Evolutionary conservation across 2,888 invertebrate species (phyloP).

Genomic region (Lamellibrachia satsuma): DNA sequence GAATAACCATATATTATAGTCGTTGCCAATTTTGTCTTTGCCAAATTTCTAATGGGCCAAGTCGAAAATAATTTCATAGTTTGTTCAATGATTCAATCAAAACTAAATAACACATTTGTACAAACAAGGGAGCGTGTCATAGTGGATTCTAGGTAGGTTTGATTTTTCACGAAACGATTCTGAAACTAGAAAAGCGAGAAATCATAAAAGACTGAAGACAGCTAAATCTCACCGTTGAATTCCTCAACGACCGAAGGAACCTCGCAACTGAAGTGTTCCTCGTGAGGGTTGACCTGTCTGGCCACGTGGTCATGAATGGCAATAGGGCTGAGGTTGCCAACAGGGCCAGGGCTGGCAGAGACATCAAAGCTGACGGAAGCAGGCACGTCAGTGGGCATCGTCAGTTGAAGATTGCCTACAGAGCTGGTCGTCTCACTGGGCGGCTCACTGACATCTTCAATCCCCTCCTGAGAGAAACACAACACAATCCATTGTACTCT

Average conservation of each 20-base stretch:
- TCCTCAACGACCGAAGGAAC: background rate
- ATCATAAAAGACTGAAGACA: background rate
- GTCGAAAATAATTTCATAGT: too few species aligned
- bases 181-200: too few species aligned
- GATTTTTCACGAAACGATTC: too few species aligned
- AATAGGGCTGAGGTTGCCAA: background rate
- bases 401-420: background rate
- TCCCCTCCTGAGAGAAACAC: background rate
- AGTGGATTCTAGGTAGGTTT: too few species aligned
- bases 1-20: too few species aligned
- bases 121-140: too few species aligned
- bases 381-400: background rate
- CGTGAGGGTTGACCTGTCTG: background rate
- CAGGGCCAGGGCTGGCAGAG: background rate
- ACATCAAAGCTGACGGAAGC: background rate
- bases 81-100: too few species aligned
- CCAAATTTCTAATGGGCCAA: too few species aligned
- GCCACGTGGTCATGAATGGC: background rate
- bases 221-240: background rate
- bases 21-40: too few species aligned
- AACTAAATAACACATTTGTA: too few species aligned
- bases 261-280: background rate
- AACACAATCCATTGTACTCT: background rate
- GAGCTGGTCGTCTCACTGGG: background rate
- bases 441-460: background rate